phyloP scores from a whole-genome alignment of 1,140 invertebrate genomes.

The Stenopsyche tienmushanensis region DNA sequence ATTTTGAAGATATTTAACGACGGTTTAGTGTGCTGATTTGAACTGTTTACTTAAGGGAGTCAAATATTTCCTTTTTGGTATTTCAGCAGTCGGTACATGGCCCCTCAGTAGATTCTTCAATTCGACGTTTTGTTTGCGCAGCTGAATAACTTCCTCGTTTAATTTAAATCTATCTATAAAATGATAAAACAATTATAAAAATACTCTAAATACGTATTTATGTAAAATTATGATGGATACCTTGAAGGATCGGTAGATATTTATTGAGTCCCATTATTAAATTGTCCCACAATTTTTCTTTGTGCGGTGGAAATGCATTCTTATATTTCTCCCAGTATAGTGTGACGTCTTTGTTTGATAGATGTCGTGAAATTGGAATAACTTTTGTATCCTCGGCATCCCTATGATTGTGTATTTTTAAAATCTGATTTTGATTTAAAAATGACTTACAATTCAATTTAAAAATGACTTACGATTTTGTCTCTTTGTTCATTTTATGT shows the following conservation, averaged over 20 bases:
- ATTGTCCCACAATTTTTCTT: slow-evolving; percentile 57
- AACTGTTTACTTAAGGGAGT: slow-evolving; percentile 27
- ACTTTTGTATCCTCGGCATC: neutral
- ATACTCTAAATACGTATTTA: neutral
- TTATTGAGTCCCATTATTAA: slow-evolving; percentile 56
- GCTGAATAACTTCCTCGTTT: slow-evolving; percentile 46
- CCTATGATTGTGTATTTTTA: neutral
- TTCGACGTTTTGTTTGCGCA: slow-evolving; percentile 54
- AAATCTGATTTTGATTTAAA: neutral
- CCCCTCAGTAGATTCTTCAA: slow-evolving; percentile 49
- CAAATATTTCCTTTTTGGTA: slow-evolving; percentile 34
- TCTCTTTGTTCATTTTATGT: slow-evolving; percentile 12
- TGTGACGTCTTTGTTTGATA: slow-evolving; percentile 53
- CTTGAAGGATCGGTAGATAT: slow-evolving; percentile 56
- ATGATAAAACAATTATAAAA: neutral
- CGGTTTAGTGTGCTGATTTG: slow-evolving; percentile 2
- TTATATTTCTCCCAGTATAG: slow-evolving; percentile 55
- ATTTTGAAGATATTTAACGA: no score
- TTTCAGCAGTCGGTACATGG: slow-evolving; percentile 12
- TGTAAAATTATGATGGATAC: slow-evolving; percentile 21
- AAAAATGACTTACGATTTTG: slow-evolving; percentile 15
- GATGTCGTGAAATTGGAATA: slow-evolving; percentile 50
- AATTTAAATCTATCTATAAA: slow-evolving; percentile 48
- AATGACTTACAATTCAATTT: neutral
- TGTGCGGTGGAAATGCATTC: slow-evolving; percentile 50